These are phyloP conservation scores for Meloidogyne exigua DNA, from an alignment of 1,140 invertebrate species.

Conservation along the genomic window DNA sequence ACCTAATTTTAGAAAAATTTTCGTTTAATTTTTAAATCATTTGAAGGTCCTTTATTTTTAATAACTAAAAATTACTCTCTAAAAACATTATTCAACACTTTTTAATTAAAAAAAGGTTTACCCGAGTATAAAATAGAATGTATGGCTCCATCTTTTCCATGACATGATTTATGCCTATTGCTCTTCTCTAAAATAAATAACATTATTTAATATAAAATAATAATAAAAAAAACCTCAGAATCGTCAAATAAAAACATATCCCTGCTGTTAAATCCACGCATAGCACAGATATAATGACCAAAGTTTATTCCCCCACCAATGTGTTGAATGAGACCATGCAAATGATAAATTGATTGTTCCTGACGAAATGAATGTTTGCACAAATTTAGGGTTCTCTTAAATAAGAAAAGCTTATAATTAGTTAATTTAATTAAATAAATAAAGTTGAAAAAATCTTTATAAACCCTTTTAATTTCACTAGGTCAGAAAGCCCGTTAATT, in stretches of 20 bases:
- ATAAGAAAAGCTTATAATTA: not conserved
- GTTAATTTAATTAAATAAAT: too few species aligned
- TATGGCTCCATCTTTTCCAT: slow-evolving; percentile 30
- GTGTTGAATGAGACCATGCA: slow-evolving; percentile 39
- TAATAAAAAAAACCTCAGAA: slow-evolving; percentile 18
- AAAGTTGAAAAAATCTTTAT: too few species aligned
- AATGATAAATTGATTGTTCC: slow-evolving; percentile 14
- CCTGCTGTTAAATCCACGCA: slow-evolving; percentile 36
- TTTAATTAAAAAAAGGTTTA: not conserved
- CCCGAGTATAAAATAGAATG: slow-evolving; percentile 37
- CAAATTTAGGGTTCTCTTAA: slow-evolving; percentile 26
- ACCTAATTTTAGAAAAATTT: not conserved
- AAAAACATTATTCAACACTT: too few species aligned
- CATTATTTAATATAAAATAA: not conserved
- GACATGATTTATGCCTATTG: not conserved
- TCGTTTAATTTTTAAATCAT: too few species aligned
- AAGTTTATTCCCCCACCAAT: slow-evolving; percentile 37
- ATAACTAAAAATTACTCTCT: too few species aligned
- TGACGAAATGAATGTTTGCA: slow-evolving; percentile 25
- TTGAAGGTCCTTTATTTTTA: too few species aligned
- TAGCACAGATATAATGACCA: slow-evolving; percentile 36
- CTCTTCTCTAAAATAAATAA: slow-evolving; percentile 12
- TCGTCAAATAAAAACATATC: slow-evolving; percentile 35
- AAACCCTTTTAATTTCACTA: too few species aligned
- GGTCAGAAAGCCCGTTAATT: too few species aligned